Conservation (phyloP, 1,140 invertebrate genomes). For the Drosophila malerkotliana region DNA sequence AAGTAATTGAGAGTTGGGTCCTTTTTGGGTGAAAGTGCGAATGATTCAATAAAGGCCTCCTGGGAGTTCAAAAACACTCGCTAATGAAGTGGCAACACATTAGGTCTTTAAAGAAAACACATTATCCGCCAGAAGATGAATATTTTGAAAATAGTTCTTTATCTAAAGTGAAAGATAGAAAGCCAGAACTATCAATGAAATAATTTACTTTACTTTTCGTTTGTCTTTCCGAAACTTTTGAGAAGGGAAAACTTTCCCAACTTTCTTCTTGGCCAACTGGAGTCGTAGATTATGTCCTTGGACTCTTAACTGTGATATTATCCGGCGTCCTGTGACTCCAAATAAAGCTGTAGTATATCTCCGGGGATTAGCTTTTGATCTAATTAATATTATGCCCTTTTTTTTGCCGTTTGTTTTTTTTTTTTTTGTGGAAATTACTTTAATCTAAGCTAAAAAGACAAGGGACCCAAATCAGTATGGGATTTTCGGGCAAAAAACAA, state of each 20-base stretch:
- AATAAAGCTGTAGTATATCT: neutral
- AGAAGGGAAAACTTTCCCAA: conserved; percentile 7
- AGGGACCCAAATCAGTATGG: conserved; percentile 16
- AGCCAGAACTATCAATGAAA: neutral
- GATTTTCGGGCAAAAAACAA: conserved; percentile 11
- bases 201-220: conserved; percentile 2
- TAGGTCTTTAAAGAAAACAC: conserved; percentile 4
- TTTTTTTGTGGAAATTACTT: conserved; percentile 1
- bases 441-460: conserved; percentile 24
- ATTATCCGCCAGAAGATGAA: neutral
- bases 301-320: neutral
- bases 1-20: conserved; percentile 15
- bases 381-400: conserved; percentile 30
- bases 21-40: conserved; percentile 38
- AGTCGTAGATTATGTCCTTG: conserved; percentile 14
- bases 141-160: neutral
- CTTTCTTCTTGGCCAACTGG: conserved; percentile 16
- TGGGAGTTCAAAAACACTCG: conserved; percentile 1
- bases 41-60: conserved; percentile 8
- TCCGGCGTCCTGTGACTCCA: neutral
- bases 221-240: conserved; percentile 20
- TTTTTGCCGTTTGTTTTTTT: no score
- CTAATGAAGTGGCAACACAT: conserved; percentile 42
- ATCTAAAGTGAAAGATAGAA: neutral
- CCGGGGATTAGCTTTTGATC: neutral